Evolutionary conservation across 2,113 vertebrate genomes (phyloP).

Genomic region (Ploceus nigricollis): DNA sequence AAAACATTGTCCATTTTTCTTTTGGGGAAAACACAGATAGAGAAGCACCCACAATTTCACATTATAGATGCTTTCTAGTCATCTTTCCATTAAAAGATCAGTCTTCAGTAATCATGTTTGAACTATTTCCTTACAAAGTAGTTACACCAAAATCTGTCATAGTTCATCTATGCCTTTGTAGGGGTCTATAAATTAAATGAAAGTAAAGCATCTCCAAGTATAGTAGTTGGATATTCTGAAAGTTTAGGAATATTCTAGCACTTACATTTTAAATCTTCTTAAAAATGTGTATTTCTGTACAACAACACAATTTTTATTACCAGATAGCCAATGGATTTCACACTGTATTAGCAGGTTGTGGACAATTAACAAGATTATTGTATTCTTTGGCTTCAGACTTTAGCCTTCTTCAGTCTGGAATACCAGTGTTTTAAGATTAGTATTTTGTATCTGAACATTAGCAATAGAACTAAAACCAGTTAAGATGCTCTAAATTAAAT

Average conservation of each 20-base stretch:
- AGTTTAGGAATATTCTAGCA: not conserved
- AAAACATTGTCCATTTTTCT: not conserved
- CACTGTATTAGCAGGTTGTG: not conserved
- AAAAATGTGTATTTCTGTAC: not conserved
- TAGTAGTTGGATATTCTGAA: not conserved
- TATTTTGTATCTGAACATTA: not conserved
- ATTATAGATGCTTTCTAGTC: not conserved
- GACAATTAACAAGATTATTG: not conserved
- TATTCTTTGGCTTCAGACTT: not conserved
- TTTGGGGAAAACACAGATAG: not conserved
- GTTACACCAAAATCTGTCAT: not conserved
- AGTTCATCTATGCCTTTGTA: not conserved
- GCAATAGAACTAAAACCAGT: not conserved
- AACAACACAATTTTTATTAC: not conserved
- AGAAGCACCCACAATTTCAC: not conserved
- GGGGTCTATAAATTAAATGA: not conserved
- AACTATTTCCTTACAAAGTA: not conserved
- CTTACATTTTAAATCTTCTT: not conserved
- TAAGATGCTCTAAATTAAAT: not conserved
- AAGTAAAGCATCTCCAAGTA: not conserved
- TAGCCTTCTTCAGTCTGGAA: not conserved
- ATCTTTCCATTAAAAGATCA: not conserved
- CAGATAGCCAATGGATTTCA: not conserved
- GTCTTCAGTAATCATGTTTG: not conserved
- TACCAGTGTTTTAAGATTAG: not conserved